Base-by-base conservation (phyloP, 2,888 invertebrate species). In the Drosophila multiciliata region DNA sequence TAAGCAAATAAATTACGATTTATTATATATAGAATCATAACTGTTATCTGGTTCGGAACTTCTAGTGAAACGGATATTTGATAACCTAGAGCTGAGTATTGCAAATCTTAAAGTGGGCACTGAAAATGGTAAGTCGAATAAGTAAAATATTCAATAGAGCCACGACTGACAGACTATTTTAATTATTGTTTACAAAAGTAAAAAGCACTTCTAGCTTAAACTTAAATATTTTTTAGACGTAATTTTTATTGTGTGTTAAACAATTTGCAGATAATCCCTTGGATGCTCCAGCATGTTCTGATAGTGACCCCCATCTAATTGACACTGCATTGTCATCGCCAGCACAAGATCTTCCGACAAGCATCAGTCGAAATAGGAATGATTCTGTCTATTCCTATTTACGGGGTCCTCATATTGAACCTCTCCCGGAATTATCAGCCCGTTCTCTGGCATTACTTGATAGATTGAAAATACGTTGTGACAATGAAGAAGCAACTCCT, bases 51-150 rank as follows among this genome's bases (percentile, higher is more conserved):
- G 1, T 1, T 1, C 11, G 36, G 8, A 7, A 11, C 15, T 12
- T 73, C 7, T 15, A 80, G 83, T 79, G 9, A 58, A 69, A 59
- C 60, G 35, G 4, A 49, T 61, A 12, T 72, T 40, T n/a, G 52
- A 66, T 8, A 48, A 32, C 1, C 49, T 71, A 23, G 53, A 54
- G 9, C 35, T 17, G 33, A 55, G 40, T 52, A 3, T 78, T n/a
- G 32, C 36, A 6, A 26, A 49, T 9, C 8, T 45, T n/a, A 36
- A 15, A 26, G 4, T 36, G 35, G 15, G 23, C 23, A 7, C 4
- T 17, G 42, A 23, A 12, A 63, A 17, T 26, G 33, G 74, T 73
- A 57, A 40, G 48, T 38, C 23, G 3, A 2, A 26, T 12, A 23
- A 6, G 6, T 26, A n/a, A 5, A n/a, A 20, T 17, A 2, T 0